A percentile compares a stretch with the other conserved stretches of the same genome.
These are phyloP conservation scores for Clupea harengus DNA, from an alignment of 2,113 vertebrate genomes.

Conservation along the genomic window DNA sequence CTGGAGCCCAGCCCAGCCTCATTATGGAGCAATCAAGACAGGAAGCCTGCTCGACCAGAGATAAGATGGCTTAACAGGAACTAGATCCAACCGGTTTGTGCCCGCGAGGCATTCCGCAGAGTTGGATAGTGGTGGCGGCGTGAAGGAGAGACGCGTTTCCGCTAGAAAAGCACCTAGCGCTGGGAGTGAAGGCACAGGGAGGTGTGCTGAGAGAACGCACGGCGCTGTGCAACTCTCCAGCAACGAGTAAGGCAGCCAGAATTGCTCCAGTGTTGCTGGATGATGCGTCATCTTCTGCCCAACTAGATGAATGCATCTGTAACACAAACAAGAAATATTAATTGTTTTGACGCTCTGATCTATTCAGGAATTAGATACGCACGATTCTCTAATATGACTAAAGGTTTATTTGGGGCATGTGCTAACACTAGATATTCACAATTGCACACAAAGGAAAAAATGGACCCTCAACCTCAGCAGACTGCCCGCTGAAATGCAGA, in stretches of 20 bases:
- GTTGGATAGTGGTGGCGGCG: neutral
- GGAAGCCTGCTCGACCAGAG: conserved; percentile 54
- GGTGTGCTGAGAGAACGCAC: neutral
- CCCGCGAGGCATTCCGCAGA: conserved; percentile 25
- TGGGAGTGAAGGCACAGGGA: neutral
- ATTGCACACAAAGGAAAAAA: neutral
- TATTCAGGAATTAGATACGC: neutral
- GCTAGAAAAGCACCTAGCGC: neutral
- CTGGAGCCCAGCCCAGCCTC: conserved; percentile 33
- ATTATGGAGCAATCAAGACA: conserved; percentile 57
- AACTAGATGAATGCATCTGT: neutral
- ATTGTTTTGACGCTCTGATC: neutral
- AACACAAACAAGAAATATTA: neutral
- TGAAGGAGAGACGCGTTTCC: neutral
- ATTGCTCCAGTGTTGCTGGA: neutral
- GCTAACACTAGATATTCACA: neutral
- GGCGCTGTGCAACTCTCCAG: neutral
- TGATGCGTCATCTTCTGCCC: neutral
- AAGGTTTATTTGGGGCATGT: neutral
- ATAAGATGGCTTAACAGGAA: conserved; percentile 56
- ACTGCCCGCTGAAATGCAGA: neutral
- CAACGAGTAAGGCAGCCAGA: neutral
- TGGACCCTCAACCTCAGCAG: neutral
- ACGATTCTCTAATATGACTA: too few species aligned
- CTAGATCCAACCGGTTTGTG: conserved; percentile 55